Evolutionary conservation across 2,113 vertebrate genomes (phyloP).

Genomic region (Glaucidium brasilianum): DNA sequence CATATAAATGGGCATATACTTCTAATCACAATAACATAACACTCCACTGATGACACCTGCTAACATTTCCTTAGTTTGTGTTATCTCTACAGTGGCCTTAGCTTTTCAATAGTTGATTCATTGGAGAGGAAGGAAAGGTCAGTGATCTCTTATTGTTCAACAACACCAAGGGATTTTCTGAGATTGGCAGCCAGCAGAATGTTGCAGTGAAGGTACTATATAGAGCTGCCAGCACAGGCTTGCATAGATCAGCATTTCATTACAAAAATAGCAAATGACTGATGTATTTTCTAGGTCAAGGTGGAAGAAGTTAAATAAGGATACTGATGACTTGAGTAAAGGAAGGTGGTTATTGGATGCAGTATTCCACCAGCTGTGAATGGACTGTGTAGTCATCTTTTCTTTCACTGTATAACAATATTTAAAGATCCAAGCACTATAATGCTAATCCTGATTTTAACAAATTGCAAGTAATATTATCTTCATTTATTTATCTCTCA

Average conservation of each 20-base stretch:
- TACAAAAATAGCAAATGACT: conserved; percentile 41
- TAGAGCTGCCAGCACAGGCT: not conserved
- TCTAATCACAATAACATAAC: not conserved
- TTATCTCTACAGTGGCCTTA: not conserved
- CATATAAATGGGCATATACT: not conserved
- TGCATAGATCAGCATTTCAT: conserved; percentile 61
- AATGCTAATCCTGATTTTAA: not conserved
- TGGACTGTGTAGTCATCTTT: not conserved
- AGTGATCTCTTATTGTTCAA: conserved; percentile 25
- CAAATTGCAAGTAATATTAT: not conserved
- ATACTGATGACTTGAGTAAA: not conserved
- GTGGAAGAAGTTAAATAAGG: conserved; percentile 32
- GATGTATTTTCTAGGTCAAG: conserved; percentile 51
- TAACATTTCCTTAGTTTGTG: not conserved
- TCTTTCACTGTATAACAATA: not conserved
- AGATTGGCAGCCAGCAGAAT: conserved; percentile 35
- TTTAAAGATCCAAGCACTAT: not conserved
- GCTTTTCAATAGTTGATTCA: not conserved
- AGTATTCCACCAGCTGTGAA: not conserved
- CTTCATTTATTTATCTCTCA: not conserved
- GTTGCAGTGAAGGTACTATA: not conserved
- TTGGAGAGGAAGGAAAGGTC: conserved; percentile 38
- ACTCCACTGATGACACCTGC: not conserved
- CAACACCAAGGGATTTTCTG: conserved; percentile 26
- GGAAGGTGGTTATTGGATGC: not conserved